Evolutionary conservation across 2,888 invertebrate genomes (phyloP).

Genomic region (Ctena decussata): DNA sequence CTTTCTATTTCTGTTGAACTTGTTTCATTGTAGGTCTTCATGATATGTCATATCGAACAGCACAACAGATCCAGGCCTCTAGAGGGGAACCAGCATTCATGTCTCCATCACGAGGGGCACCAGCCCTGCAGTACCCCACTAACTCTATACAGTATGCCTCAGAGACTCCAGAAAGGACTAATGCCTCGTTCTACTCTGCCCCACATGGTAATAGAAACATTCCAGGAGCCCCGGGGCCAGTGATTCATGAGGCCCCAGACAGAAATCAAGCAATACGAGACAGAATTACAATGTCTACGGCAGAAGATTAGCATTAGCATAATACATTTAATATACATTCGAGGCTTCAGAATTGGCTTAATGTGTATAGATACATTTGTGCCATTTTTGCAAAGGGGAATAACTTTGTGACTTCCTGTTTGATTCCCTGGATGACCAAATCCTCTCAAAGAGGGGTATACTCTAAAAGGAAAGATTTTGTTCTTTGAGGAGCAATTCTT

Average conservation of each 20-base stretch:
- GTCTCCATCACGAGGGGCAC: conserved; percentile 64
- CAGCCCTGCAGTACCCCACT: conserved; percentile 32
- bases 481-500: too few relatives aligned
- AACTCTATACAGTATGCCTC: conserved; percentile 62
- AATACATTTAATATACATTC: too few relatives aligned
- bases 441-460: too few relatives aligned
- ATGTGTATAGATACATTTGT: too few relatives aligned
- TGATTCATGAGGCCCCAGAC: conserved; percentile 69
- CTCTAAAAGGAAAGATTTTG: too few relatives aligned
- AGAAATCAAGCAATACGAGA: conserved; percentile 70
- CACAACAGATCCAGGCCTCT: conserved; percentile 62
- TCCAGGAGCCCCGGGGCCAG: conserved; percentile 42
- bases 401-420: too few relatives aligned
- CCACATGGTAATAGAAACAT: conserved; percentile 13
- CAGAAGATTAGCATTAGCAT: conserved; percentile 55
- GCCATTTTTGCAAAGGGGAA: too few relatives aligned
- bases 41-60: conserved; percentile 69
- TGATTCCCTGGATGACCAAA: too few relatives aligned
- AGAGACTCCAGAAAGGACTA: conserved; percentile 72
- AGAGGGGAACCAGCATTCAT: conserved; percentile 74
- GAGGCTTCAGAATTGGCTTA: too few relatives aligned
- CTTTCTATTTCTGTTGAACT: too few relatives aligned
- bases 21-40: conserved; percentile 52
- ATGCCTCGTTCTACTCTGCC: conserved; percentile 74
- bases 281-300: conserved; percentile 56